Evolutionary conservation across 2,113 vertebrate genomes (phyloP), one percentile per base, ranked within the genome.

Genomic region (Indicator indicator): DNA sequence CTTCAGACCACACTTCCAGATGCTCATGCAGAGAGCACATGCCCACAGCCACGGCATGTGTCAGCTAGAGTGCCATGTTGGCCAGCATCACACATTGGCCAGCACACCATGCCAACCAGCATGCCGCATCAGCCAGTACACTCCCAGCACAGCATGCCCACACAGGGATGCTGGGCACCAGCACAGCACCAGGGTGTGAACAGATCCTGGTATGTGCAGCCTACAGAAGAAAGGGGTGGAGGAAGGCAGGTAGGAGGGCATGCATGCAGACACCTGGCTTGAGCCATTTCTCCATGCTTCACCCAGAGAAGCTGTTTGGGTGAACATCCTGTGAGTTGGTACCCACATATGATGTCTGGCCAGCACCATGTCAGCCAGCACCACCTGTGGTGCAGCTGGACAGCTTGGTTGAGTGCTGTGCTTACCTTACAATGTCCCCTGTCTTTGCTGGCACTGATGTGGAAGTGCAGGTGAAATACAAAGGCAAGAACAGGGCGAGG

Each of bases 151-250:
- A 3, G 33, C 12, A 1, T 24, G 50, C n/a, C 67, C 58, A 24
- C 5, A 1, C 3, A 0, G 30, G 55, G 12, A 54, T 7, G 10
- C 74, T 8, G n/a, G 27, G 58, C 4, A 0, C 58, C 15, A 1
- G 60, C 3, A 0, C 23, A 16, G 58, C 58, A 18, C 48, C 5
- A 0, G 23, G 1, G 0, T 6, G 11, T 17, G 32, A 30, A 24
- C 1, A 1, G 68, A 5, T 48, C n/a, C 70, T 36, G 33, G 46
- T 11, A 1, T 6, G 30, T 52, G 50, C 50, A 63, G 63, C 76
- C 64, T 32, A 3, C 2, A 26, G 33, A 40, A 58, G 72, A 58
- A 50, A 19, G 1, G 1, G 20, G 30, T 5, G 9, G 8, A 27
- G 65, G 30, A 32, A 10, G 8, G 56, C 75, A 26, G 89, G 71